Evolutionary conservation across 2,113 vertebrate species (phyloP).

Genomic region (Scartelaos histophorus): DNA sequence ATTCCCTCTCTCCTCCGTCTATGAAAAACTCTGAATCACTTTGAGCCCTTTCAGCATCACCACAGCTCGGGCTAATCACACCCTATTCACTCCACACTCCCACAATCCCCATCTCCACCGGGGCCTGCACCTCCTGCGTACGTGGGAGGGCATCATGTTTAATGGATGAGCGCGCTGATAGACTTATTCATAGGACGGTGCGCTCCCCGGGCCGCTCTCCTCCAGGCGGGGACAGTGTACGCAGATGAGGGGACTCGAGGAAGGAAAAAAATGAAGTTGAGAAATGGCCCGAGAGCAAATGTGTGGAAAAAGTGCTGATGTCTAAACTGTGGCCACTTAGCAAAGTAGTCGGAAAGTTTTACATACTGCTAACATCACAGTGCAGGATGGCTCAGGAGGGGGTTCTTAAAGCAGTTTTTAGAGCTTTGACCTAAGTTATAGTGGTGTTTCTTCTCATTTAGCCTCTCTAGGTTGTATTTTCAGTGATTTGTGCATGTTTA

Average conservation of each 20-base stretch:
- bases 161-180: slow-evolving; percentile 63
- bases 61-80: slow-evolving; percentile 61
- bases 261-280: background rate
- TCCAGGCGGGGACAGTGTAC: slow-evolving; percentile 15
- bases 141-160: slow-evolving; percentile 59
- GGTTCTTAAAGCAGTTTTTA: background rate
- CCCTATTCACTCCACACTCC: slow-evolving; percentile 56
- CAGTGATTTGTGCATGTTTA: no score
- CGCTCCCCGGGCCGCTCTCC: slow-evolving; percentile 30
- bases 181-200: slow-evolving; percentile 60
- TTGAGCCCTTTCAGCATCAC: slow-evolving; percentile 44
- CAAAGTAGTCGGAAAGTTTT: background rate
- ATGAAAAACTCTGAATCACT: slow-evolving; percentile 36
- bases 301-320: background rate
- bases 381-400: background rate
- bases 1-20: background rate
- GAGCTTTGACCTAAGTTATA: no score
- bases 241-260: slow-evolving; percentile 31
- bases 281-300: background rate
- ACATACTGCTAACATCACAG: background rate
- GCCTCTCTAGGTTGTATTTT: no score
- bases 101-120: slow-evolving; percentile 53
- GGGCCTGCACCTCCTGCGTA: slow-evolving; percentile 43
- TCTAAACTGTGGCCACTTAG: background rate
- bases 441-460: no score